Evolutionary conservation across 2,113 vertebrate species (phyloP), one percentile per base, ranked within the genome.

Genomic region (Hydrochoerus hydrochaeris): DNA sequence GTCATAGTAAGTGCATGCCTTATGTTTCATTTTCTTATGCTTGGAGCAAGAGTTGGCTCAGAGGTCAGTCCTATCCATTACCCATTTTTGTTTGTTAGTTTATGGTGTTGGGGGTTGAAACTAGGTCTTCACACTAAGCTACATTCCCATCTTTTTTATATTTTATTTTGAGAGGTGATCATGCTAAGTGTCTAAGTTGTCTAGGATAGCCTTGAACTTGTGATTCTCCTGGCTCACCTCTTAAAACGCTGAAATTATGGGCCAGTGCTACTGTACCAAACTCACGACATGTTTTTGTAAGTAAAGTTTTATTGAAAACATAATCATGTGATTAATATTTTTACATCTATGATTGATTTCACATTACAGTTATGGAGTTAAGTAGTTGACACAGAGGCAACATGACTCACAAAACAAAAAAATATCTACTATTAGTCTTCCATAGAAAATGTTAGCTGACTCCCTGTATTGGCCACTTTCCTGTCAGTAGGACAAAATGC

Each of bases 251-350:
- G 77, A 32, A 32, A 54, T 80, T 19, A 54, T 5, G 19, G 30
- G 46, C 8, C 16, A 30, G 49, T 80, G 77, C 4, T 32, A 54
- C 44, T 35, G 49, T 80, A 35, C 17, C 30, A 20, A 20, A 35
- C 16, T 80, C 30, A 71, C 13, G 82, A 22, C 26, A 2, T 52
- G 4, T 83, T 81, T 46, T 80, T 92, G n/a, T 71, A 93, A 94
- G 93, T 88, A 87, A 87, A 96, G 52, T 75, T 91, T 92, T 54
- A 94, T 30, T 78, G 71, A 82, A 85, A 80, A 92, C 14, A 60
- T 4, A 82, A 22, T 46, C 44, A 65, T 54, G n/a, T 93, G n/a
- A 52, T 62, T 85, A 10, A 32, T 54, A 26, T 60, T 52, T 81
- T 58, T 90, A 85, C 44, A 5, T 44, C 20, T 20, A 20, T 85